A percentile compares a stretch with the other conserved stretches of the same genome.
phyloP scores from a whole-genome alignment of 2,888 invertebrate species.

The Nematopogon swammerdamellus region DNA sequence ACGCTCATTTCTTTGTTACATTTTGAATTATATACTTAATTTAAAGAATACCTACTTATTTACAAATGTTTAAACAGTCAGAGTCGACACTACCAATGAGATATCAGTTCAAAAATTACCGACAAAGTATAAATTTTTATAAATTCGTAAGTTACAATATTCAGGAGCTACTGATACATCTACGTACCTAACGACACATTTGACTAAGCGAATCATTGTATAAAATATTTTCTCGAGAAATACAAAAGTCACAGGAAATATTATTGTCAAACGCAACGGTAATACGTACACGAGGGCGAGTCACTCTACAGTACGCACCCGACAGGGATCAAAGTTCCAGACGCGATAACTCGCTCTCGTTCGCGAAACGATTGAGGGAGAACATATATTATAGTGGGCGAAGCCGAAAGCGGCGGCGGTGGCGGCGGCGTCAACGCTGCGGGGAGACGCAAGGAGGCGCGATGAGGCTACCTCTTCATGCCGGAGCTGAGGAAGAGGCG shows the following conservation, averaged over 20 bases:
- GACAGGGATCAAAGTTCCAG: too few relatives aligned
- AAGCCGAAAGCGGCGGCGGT: too few relatives aligned
- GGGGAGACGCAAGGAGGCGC: not conserved
- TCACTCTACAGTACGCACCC: not conserved
- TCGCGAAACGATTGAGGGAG: too few relatives aligned
- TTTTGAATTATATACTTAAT: too few relatives aligned
- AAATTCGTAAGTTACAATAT: not conserved
- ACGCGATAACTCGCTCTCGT: too few relatives aligned
- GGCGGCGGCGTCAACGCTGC: too few relatives aligned
- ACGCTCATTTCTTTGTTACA: not conserved
- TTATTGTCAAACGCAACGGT: not conserved
- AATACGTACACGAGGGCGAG: not conserved
- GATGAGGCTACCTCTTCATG: not conserved
- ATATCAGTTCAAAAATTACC: not conserved
- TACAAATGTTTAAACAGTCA: not conserved
- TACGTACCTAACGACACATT: too few relatives aligned
- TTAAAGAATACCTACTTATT: too few relatives aligned
- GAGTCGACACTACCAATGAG: not conserved
- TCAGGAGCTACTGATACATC: too few relatives aligned
- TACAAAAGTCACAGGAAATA: not conserved
- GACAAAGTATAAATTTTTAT: not conserved
- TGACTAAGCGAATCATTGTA: too few relatives aligned
- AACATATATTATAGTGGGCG: too few relatives aligned
- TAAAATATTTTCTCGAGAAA: not conserved
- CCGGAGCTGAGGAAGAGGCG: not conserved